Evolutionary conservation across 2,797 vertebrate species (phyloP).

Genomic region (Coregonus sp.): DNA sequence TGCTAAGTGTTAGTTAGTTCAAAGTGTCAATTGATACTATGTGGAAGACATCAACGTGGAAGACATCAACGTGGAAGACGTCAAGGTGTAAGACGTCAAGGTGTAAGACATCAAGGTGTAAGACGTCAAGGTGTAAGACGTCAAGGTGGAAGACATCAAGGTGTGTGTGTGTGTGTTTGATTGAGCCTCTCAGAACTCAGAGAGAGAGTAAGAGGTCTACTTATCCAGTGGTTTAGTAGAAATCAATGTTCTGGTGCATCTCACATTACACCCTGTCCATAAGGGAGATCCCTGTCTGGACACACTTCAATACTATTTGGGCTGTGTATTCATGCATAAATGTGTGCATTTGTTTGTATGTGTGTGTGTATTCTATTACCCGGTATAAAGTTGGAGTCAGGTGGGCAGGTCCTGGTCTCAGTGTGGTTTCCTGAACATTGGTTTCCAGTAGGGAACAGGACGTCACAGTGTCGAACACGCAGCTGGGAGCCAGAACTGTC

Average conservation of each 20-base stretch:
- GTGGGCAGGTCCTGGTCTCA: constrained; percentile 81
- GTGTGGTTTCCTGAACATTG: constrained; percentile 91
- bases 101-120: no score
- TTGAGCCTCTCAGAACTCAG: constrained; percentile 18
- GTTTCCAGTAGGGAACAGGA: constrained; percentile 88
- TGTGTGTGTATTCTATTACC: constrained; percentile 68
- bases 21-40: no score
- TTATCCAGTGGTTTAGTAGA: constrained; percentile 52
- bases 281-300: constrained; percentile 53
- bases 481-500: constrained; percentile 81
- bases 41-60: no score
- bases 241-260: constrained; percentile 66
- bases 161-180: constrained; percentile 30
- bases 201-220: constrained; percentile 51
- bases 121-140: neutral
- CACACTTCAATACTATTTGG: constrained; percentile 53
- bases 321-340: constrained; percentile 10
- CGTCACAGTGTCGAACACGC: constrained; percentile 85
- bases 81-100: neutral
- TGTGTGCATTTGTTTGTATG: neutral
- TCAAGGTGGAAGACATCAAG: no score
- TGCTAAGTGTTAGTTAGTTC: neutral
- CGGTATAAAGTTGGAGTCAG: constrained; percentile 91
- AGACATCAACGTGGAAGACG: no score
- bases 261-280: constrained; percentile 58